Conservation (phyloP, 2,888 invertebrate genomes). For the Chrysopilus asiliformis region DNA sequence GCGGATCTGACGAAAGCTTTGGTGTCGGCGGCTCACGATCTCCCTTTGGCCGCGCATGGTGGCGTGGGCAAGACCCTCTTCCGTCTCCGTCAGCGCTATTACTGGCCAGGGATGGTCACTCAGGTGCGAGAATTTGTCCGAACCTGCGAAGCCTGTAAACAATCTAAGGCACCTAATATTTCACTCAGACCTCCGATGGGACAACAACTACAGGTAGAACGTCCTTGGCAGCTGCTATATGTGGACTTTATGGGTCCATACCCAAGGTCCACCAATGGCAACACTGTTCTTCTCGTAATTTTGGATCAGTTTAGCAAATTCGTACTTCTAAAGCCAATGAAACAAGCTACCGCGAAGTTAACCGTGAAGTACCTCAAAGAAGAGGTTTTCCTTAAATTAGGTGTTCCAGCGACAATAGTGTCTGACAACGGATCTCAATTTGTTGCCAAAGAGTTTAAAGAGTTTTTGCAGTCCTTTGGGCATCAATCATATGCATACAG, state of each 20-base stretch:
- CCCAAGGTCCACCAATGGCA: conserved; percentile 5
- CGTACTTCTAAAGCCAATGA: conserved; percentile 5
- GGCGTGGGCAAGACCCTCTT: conserved; percentile 7
- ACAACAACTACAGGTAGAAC: conserved; percentile 2
- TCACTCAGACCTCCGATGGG: conserved; percentile 10
- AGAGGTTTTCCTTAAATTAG: conserved; percentile 19
- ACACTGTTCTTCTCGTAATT: conserved; percentile 6
- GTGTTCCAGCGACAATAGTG: conserved; percentile 17
- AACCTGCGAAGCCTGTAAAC: conserved; percentile 10
- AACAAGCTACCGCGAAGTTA: conserved; percentile 4
- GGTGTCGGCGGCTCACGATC: conserved; percentile 5
- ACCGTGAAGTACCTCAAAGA: conserved; percentile 8
- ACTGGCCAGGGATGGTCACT: conserved; percentile 8
- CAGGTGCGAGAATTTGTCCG: conserved; percentile 10
- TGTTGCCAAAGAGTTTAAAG: conserved; percentile 10
- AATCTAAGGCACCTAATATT: conserved; percentile 6
- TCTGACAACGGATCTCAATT: conserved; percentile 22
- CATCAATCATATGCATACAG: conserved; percentile 13
- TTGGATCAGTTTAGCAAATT: conserved; percentile 12
- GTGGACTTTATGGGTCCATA: conserved; percentile 13
- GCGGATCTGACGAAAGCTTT: conserved; percentile 4
- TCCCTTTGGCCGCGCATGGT: conserved; percentile 1
- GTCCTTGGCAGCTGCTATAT: conserved; percentile 10
- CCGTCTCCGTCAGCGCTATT: conserved; percentile 7
- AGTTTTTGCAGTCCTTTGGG: conserved; percentile 12